Conservation (phyloP, 2,888 invertebrate genomes). For the Periphyllus acericola region DNA sequence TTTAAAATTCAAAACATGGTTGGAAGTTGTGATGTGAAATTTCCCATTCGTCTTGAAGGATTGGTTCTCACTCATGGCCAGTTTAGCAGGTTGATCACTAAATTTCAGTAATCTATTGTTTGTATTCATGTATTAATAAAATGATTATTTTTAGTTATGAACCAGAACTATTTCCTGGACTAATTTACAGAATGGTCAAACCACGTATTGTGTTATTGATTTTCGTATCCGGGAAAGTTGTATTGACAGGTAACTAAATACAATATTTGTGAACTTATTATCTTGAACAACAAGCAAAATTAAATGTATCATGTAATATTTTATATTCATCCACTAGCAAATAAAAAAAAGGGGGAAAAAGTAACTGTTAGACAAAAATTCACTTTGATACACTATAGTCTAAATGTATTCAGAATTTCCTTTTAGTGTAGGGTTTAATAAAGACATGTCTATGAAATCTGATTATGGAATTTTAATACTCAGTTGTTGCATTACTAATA, state of each 20-base stretch:
- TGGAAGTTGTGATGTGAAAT: constrained; percentile 86
- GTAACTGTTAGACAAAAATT: too few relatives aligned
- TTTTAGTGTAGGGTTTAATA: too few relatives aligned
- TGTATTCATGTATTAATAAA: not conserved
- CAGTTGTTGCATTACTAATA: too few relatives aligned
- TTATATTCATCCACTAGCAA: too few relatives aligned
- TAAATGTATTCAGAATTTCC: too few relatives aligned
- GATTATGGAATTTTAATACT: too few relatives aligned
- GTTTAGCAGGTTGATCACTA: constrained; percentile 72
- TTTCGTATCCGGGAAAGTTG: constrained; percentile 79
- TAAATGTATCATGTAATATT: too few relatives aligned
- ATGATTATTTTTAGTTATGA: constrained; percentile 69
- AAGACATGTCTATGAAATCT: too few relatives aligned
- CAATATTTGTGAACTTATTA: not conserved
- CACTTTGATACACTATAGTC: too few relatives aligned
- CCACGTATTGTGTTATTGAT: constrained; percentile 76
- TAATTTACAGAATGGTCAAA: constrained; percentile 77
- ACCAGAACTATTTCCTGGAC: constrained; percentile 76
- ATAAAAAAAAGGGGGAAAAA: too few relatives aligned
- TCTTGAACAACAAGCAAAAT: too few relatives aligned
- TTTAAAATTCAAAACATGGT: constrained; percentile 90
- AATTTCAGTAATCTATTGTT: constrained; percentile 25
- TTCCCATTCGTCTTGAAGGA: constrained; percentile 83
- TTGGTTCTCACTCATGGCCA: constrained; percentile 84
- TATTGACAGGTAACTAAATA: constrained; percentile 70